Evolutionary conservation across 1,140 invertebrate genomes (phyloP).

Genomic region (Laupala kohalensis): DNA sequence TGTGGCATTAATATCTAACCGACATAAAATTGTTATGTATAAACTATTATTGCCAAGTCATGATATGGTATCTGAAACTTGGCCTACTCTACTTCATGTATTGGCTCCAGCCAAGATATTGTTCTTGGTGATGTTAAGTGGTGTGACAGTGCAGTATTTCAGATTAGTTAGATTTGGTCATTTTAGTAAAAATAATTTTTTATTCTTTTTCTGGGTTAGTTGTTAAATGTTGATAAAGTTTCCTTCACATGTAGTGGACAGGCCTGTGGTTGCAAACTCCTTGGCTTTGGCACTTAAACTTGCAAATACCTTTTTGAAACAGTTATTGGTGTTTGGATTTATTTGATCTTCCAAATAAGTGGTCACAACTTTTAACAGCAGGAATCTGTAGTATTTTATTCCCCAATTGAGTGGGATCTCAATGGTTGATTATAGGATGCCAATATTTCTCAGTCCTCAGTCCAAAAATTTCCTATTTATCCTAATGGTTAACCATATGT

Average conservation of each 20-base stretch:
- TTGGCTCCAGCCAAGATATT: no score
- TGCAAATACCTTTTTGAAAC: neutral
- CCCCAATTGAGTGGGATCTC: neutral
- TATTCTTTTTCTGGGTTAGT: no score
- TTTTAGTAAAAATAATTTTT: no score
- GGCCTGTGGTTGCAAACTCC: neutral
- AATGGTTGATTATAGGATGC: neutral
- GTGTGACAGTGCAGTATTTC: neutral
- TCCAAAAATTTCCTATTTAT: neutral
- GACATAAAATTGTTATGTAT: no score
- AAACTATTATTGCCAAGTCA: no score
- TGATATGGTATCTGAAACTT: no score
- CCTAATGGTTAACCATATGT: neutral
- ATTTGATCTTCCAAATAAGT: neutral
- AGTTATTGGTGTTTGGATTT: neutral
- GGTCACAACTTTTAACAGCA: neutral
- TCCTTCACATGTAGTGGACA: neutral
- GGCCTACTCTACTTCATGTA: no score
- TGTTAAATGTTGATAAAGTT: neutral
- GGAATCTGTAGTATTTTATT: neutral
- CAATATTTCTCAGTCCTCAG: neutral
- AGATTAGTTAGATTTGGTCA: neutral
- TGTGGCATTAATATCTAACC: no score
- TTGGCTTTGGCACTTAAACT: neutral
- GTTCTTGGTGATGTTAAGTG: no score